Base-by-base conservation (phyloP, 2,797 vertebrate species). In the Halcyon chelicuti region DNA sequence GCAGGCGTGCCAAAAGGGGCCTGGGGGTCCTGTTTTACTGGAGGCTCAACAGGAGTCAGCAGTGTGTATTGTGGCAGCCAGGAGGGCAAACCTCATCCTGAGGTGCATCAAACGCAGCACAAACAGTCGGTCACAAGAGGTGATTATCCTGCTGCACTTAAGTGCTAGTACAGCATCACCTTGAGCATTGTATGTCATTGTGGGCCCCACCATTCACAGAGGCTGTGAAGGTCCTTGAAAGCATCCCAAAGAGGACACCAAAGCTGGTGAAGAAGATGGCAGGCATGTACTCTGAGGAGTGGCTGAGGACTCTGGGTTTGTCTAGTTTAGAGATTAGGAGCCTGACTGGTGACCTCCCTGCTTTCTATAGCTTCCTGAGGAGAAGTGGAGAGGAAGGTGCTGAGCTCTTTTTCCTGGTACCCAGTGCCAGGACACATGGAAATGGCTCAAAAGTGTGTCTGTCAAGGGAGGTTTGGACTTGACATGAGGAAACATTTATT, bases 341-440 rank as follows among this genome's bases (percentile, higher is more conserved):
- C 1, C 61, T 44, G n/a, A 62, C 20, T 57, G 39, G 28, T 1
- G 0, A 40, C 14, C 3, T 54, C 1, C 3, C 2, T 14, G 9
- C 8, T 42, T 20, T 55, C 29, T 19, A 16, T 16, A 47, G 46
- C 11, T 25, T 73, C 8, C 40, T 42, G 40, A 65, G 51, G 9
- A 14, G 9, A 75, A 31, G 26, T 5, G 5, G 22, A 63, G 14
- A 23, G 31, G 25, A 40, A n/a, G 40, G 3, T 35, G 4, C 67
- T 82, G 29, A 6, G 21, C 17, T 61, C 29, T 33, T 60, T 6
- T 75, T 7, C 5, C 18, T 42, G 47, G 23, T 49, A 49, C 13
- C 23, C 47, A 25, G 22, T 49, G 12, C 47, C 47, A 49, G 47
- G 23, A 25, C 5, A 2, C 1, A 1, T 49, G 39, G 10, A 39